Evolutionary conservation across 2,888 invertebrate genomes (phyloP).

Genomic region (Cryptus armator): DNA sequence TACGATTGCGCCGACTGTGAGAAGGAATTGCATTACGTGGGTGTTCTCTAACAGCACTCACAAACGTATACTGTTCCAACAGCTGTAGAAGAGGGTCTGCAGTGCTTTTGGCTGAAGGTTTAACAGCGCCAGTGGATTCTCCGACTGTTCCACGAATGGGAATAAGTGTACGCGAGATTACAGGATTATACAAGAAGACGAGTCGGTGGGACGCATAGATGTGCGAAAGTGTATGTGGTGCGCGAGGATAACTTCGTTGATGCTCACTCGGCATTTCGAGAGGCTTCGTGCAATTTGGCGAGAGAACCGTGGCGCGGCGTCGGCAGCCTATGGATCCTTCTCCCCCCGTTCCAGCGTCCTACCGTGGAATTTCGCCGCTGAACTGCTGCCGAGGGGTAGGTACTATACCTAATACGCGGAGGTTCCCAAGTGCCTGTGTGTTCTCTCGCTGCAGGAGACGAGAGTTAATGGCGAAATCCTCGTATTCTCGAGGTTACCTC

Average conservation of each 20-base stretch:
- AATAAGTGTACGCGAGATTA: slow-evolving; percentile 65
- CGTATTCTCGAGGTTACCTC: slow-evolving; percentile 31
- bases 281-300: slow-evolving; percentile 62
- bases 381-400: slow-evolving; percentile 36
- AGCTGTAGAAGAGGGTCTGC: slow-evolving; percentile 39
- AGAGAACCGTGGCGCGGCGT: slow-evolving; percentile 40
- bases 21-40: slow-evolving; percentile 35
- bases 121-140: slow-evolving; percentile 49
- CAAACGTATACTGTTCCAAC: slow-evolving; percentile 30
- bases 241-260: slow-evolving; percentile 53
- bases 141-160: slow-evolving; percentile 52
- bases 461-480: slow-evolving; percentile 44
- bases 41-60: slow-evolving; percentile 12
- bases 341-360: slow-evolving; percentile 16
- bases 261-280: slow-evolving; percentile 63
- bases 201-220: slow-evolving; percentile 22
- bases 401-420: slow-evolving; percentile 36
- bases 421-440: neutral
- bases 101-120: slow-evolving; percentile 54
- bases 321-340: slow-evolving; percentile 29
- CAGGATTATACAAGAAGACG: slow-evolving; percentile 62
- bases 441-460: slow-evolving; percentile 17
- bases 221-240: slow-evolving; percentile 49
- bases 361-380: slow-evolving; percentile 37
- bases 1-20: slow-evolving; percentile 14